Conservation (phyloP, 2,797 vertebrate species). For the Danionella dracula region DNA sequence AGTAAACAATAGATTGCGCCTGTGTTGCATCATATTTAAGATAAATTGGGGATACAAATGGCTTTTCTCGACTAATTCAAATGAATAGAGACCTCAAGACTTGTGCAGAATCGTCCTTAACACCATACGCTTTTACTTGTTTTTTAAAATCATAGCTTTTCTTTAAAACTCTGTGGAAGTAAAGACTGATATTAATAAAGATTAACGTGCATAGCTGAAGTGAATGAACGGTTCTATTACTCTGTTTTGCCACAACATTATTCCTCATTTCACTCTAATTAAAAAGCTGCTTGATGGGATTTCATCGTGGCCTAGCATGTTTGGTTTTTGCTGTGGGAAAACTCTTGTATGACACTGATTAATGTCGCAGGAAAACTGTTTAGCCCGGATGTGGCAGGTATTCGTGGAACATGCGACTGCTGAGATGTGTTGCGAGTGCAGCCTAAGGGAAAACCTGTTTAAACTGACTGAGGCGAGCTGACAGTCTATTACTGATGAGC, state of each 20-base stretch:
- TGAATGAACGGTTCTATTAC: not conserved
- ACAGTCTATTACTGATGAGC: not conserved
- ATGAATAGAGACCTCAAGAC: not conserved
- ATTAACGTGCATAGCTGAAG: not conserved
- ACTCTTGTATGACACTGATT: not conserved
- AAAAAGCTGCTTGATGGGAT: not conserved
- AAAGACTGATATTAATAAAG: not conserved
- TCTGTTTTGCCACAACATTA: not conserved
- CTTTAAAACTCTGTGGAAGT: not conserved
- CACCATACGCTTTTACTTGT: not conserved
- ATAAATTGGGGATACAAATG: not conserved
- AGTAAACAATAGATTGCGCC: not conserved
- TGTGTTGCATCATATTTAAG: slow-evolving; percentile 11
- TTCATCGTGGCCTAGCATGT: not conserved
- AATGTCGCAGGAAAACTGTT: not conserved
- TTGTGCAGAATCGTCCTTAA: no score
- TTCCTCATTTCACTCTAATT: not conserved
- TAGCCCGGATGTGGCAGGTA: not conserved
- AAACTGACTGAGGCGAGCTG: not conserved
- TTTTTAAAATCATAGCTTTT: not conserved
- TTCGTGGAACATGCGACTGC: not conserved
- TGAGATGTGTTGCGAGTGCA: not conserved
- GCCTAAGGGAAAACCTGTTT: not conserved
- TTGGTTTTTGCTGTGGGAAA: not conserved
- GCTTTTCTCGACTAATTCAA: not conserved